These are phyloP conservation scores for Coccyzus lansbergi DNA, from an alignment of 2,797 vertebrate genomes.

Conservation along the genomic window DNA sequence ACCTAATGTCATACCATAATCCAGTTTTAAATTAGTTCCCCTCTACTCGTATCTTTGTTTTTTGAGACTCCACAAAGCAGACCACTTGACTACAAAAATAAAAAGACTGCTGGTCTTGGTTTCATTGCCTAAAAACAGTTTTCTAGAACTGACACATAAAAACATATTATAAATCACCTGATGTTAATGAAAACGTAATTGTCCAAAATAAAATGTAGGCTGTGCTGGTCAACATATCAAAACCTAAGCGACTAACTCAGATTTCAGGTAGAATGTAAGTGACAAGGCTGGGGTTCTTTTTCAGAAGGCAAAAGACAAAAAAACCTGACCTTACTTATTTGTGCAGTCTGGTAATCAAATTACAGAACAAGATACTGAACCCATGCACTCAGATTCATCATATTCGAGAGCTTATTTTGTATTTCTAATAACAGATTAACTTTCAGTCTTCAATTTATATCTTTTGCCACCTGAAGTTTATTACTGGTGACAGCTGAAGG, in stretches of 20 bases:
- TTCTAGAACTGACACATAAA: neutral
- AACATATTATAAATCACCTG: neutral
- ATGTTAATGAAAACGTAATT: neutral
- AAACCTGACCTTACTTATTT: neutral
- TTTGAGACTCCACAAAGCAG: neutral
- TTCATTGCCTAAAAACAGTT: neutral
- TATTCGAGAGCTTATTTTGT: neutral
- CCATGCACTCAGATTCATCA: neutral
- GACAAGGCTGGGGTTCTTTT: neutral
- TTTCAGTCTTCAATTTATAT: no score
- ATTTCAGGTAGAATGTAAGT: neutral
- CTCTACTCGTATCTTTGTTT: neutral
- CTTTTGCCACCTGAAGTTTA: neutral
- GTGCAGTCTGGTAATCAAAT: neutral
- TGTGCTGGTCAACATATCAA: neutral
- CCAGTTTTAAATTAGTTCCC: neutral
- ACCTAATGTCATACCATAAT: neutral
- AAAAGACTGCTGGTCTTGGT: neutral
- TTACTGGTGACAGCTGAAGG: neutral
- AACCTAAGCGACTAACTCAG: neutral
- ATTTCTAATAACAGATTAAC: neutral
- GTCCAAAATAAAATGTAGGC: neutral
- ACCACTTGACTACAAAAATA: neutral
- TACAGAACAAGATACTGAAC: neutral
- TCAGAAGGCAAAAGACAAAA: neutral